Conservation (phyloP, 2,113 vertebrate species). For the Campylomormyrus tamandua region DNA sequence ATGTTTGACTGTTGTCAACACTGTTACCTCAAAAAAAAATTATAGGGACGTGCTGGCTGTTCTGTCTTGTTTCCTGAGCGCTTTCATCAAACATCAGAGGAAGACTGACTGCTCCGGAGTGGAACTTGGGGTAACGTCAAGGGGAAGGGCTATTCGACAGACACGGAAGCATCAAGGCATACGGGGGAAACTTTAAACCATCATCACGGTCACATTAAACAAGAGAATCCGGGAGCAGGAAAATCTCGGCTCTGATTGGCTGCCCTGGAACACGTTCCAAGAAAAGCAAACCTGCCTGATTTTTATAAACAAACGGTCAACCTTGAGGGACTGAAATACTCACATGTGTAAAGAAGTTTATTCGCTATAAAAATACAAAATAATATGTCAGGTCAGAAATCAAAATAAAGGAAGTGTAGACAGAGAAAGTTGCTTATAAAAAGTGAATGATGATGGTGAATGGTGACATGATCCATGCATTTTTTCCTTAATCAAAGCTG, state of each 20-base stretch:
- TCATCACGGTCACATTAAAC: conserved; percentile 44
- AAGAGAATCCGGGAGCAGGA: conserved; percentile 30
- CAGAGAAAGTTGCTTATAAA: conserved; percentile 39
- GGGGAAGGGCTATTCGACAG: conserved; percentile 41
- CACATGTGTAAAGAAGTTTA: conserved; percentile 11
- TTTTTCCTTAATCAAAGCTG: conserved; percentile 62
- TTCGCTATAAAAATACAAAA: conserved; percentile 30
- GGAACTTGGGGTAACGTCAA: conserved; percentile 49
- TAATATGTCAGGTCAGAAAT: conserved; percentile 24
- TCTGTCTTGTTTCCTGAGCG: conserved; percentile 51
- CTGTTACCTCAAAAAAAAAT: conserved; percentile 40
- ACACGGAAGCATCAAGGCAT: conserved; percentile 50
- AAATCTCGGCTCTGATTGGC: conserved; percentile 43
- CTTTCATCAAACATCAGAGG: conserved; percentile 54
- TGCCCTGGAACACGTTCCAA: conserved; percentile 25
- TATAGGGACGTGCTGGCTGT: conserved; percentile 47
- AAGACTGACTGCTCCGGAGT: conserved; percentile 42
- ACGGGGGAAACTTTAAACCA: conserved; percentile 52
- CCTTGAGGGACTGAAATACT: conserved; percentile 9
- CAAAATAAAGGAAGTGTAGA: conserved; percentile 27
- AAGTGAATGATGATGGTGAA: conserved; percentile 67
- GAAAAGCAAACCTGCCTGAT: conserved; percentile 55
- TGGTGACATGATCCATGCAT: conserved; percentile 50
- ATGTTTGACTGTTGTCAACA: conserved; percentile 60
- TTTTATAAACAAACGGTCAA: conserved; percentile 42